Percentiles rank a stretch among this genome's conserved stretches.
These are phyloP conservation scores for Agriopis marginaria DNA, from an alignment of 2,888 invertebrate genomes.

Conservation along the genomic window DNA sequence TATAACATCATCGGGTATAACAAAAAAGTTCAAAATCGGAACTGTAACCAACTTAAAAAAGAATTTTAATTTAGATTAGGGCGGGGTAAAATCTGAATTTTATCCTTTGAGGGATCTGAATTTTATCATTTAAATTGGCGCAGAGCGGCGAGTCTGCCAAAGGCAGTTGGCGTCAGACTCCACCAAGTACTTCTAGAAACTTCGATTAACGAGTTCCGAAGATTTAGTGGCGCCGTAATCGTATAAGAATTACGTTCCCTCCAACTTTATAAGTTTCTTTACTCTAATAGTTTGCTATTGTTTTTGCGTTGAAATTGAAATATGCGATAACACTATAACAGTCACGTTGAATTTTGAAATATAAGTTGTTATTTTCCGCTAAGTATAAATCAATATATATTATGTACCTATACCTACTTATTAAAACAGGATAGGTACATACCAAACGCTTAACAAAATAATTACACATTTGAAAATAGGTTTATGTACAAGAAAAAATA, in stretches of 20 bases:
- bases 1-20: background rate
- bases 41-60: constrained; percentile 40
- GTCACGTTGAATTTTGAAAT: too few relatives aligned
- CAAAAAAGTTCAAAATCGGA: constrained; percentile 8
- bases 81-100: constrained; percentile 71
- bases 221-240: constrained; percentile 80
- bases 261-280: constrained; percentile 61
- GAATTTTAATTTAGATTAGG: constrained; percentile 67
- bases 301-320: constrained; percentile 15
- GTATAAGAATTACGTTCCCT: constrained; percentile 75
- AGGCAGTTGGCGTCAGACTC: constrained; percentile 79
- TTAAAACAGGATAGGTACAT: too few relatives aligned
- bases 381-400: too few relatives aligned
- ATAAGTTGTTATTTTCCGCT: too few relatives aligned
- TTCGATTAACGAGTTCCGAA: constrained; percentile 83
- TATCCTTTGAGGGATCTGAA: constrained; percentile 78
- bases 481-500: too few relatives aligned
- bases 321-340: background rate
- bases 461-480: too few relatives aligned
- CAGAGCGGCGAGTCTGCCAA: constrained; percentile 73
- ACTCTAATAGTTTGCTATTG: constrained; percentile 41
- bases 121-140: constrained; percentile 84
- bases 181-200: constrained; percentile 76
- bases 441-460: too few relatives aligned
- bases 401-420: too few relatives aligned